Conservation (phyloP, 1,140 invertebrate genomes). For the Cyclina sinensis region DNA sequence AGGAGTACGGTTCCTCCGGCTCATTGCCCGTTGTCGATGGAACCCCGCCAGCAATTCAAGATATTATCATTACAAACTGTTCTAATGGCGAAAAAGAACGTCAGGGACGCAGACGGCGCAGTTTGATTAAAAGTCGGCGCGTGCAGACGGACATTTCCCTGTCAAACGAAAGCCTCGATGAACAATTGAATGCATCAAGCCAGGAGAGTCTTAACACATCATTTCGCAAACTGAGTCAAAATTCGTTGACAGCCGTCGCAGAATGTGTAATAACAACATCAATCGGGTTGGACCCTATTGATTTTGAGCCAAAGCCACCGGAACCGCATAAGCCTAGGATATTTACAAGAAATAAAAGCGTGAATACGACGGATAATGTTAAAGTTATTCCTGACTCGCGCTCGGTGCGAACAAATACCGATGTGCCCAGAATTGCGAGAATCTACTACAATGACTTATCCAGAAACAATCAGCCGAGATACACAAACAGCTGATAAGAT, state of each 20-base stretch:
- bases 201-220: conserved; percentile 64
- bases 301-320: conserved; percentile 27
- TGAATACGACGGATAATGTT: conserved; percentile 52
- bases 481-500: conserved; percentile 73
- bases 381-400: conserved; percentile 34
- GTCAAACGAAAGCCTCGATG: conserved; percentile 68
- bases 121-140: conserved; percentile 78
- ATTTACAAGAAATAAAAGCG: conserved; percentile 43
- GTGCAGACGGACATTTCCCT: conserved; percentile 80
- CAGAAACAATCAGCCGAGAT: conserved; percentile 56
- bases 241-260: conserved; percentile 64
- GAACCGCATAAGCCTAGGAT: conserved; percentile 4
- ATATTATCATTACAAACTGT: conserved; percentile 72
- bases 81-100: conserved; percentile 64
- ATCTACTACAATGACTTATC: conserved; percentile 67
- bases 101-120: conserved; percentile 66
- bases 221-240: conserved; percentile 59
- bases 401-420: conserved; percentile 64
- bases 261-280: conserved; percentile 57
- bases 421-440: conserved; percentile 31
- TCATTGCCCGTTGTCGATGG: conserved; percentile 64
- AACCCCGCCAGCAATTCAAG: conserved; percentile 70
- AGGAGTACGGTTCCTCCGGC: conserved; percentile 50
- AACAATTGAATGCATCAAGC: conserved; percentile 29
- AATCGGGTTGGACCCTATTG: conserved; percentile 70